These are phyloP conservation scores for Eutrigla gurnardus DNA, from an alignment of 2,797 vertebrate genomes.

Conservation along the genomic window DNA sequence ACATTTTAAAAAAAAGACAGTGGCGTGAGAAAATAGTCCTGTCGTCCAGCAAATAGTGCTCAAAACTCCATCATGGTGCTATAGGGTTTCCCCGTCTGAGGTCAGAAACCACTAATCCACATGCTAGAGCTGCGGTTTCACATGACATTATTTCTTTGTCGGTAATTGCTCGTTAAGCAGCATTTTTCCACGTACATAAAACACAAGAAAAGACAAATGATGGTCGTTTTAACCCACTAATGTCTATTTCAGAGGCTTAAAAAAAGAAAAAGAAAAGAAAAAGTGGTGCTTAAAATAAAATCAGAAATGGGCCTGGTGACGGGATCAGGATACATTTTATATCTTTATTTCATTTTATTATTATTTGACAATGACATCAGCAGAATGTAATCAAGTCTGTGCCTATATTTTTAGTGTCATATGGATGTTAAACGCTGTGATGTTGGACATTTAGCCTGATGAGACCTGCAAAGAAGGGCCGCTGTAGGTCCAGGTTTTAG, in stretches of 20 bases:
- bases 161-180: constrained; percentile 28
- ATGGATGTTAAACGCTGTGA: no score
- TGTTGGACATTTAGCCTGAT: neutral
- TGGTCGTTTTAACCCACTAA: constrained; percentile 3
- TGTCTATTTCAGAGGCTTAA: neutral
- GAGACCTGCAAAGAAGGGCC: neutral
- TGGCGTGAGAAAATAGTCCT: constrained; percentile 61
- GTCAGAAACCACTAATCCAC: constrained; percentile 40
- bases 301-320: neutral
- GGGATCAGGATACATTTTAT: neutral
- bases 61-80: constrained; percentile 63
- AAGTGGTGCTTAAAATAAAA: neutral
- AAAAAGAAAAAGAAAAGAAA: no score
- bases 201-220: constrained; percentile 13
- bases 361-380: neutral
- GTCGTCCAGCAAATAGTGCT: constrained; percentile 65
- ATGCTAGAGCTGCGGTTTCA: constrained; percentile 36
- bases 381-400: neutral
- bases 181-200: constrained; percentile 20
- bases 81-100: constrained; percentile 13
- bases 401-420: neutral
- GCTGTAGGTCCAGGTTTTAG: no score
- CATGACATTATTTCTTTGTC: constrained; percentile 36
- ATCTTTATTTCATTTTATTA: neutral
- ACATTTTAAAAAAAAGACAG: constrained; percentile 42